phyloP scores from a whole-genome alignment of 2,797 vertebrate genomes.

The Brotula barbata region DNA sequence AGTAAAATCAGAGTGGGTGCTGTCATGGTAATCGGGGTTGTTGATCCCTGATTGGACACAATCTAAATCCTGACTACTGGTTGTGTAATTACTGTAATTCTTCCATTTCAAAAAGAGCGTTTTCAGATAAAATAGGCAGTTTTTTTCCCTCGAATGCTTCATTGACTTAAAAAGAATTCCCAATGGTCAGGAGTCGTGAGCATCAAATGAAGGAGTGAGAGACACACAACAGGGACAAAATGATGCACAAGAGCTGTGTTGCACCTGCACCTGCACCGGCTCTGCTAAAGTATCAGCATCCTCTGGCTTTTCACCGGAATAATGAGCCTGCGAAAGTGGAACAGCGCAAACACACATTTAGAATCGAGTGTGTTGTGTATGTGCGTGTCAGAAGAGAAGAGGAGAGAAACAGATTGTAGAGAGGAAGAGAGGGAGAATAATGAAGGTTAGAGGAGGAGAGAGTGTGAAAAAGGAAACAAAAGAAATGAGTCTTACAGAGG shows the following conservation, averaged over 20 bases:
- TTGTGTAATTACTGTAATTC: too few species aligned
- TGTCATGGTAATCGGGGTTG: too few species aligned
- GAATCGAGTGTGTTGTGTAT: conserved; percentile 21
- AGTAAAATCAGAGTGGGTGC: too few species aligned
- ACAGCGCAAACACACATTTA: conserved; percentile 43
- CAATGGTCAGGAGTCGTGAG: conserved; percentile 1
- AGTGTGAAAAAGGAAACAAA: conserved; percentile 31
- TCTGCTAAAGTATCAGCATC: conserved; percentile 21
- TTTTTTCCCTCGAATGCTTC: too few species aligned
- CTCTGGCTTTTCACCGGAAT: conserved; percentile 30
- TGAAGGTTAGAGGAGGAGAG: conserved; percentile 59
- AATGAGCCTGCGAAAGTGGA: conserved; percentile 60
- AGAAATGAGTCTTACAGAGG: conserved; percentile 46
- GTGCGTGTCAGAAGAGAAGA: conserved; percentile 32
- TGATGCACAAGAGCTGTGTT: conserved; percentile 2
- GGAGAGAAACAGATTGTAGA: conserved; percentile 34
- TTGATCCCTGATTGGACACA: too few species aligned
- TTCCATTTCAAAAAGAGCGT: too few species aligned
- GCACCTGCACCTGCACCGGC: conserved; percentile 22
- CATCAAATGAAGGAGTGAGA: conserved; percentile 6
- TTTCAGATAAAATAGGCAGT: too few species aligned
- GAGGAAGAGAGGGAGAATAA: conserved; percentile 39
- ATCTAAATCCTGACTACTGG: too few species aligned
- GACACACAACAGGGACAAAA: conserved; percentile 10
- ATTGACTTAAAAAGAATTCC: neutral